Evolutionary conservation across 2,888 invertebrate species (phyloP), one percentile per base, ranked within the genome.

Genomic region (Hirudinaria manillensis): DNA sequence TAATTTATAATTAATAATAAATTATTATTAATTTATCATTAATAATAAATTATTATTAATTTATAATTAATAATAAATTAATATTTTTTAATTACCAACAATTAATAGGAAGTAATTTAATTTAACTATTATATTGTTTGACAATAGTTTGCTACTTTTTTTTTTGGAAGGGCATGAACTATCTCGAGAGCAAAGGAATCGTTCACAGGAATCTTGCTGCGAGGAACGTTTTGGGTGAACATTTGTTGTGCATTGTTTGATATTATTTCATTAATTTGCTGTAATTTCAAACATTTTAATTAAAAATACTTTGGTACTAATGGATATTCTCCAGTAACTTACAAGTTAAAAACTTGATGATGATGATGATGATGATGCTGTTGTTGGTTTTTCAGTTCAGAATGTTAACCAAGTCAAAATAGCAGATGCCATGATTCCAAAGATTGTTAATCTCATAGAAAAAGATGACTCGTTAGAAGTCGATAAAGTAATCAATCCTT

Each of bases 191-290:
- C 16, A 34, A 38, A 27, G 75, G 75, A 21, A 75, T 75, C 38
- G 75, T 75, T 1, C 75, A 75, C 38, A 70, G 75, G 38, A 71
- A 75, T 71, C 61, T 75, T 29, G 75, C 75, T 13, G 75, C 75
- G 2, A 72, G 75, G 61, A 75, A 75, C 24, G 38, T 75, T 21
- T 51, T 75, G 29, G 70, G 75, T 75, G 29, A 61, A 10, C 7
- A 61, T 2, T 7, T 24, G 2, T 61, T 16, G 13, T 61, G 2
- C 21, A 61, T 27, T 7, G 13, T 16, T 61, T 45, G 45, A 10
- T 45, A 16, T 45, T 1, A 45, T 7, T 2, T 45, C 6, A n/a
- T 45, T 45, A 16, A 45, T 45, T 10, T 45, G 13, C 10, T 45
- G 13, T 1, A 45, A 45, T 16, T 4, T 45, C 1, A 45, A 10